Conservation (phyloP, 2,888 invertebrate species). For the Panopea generosa region DNA sequence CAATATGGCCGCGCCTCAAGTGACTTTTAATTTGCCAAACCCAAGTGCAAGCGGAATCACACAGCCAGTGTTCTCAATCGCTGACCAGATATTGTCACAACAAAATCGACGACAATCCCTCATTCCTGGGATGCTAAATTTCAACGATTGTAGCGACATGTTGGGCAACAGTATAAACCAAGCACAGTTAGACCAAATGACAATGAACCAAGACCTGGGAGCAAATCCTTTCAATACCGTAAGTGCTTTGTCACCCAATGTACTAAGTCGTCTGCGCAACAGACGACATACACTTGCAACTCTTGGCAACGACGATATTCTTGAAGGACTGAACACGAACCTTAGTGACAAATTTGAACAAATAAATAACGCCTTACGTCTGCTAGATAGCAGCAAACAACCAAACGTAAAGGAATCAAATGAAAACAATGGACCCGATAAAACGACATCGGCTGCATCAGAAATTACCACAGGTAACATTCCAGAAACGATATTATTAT, state of each 20-base stretch:
- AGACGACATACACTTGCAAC: constrained; percentile 56
- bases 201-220: not conserved
- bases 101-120: constrained; percentile 1
- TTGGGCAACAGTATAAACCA: no score
- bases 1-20: constrained; percentile 16
- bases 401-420: not conserved
- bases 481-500: no score
- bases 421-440: not conserved
- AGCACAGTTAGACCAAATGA: no score
- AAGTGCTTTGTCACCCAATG: not conserved
- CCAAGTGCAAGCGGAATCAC: no score
- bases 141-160: no score
- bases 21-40: constrained; percentile 35
- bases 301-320: constrained; percentile 9
- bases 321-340: not conserved
- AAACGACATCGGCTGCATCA: no score
- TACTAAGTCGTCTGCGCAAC: constrained; percentile 18
- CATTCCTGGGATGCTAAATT: not conserved
- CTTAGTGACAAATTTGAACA: constrained; percentile 37
- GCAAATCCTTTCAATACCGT: constrained; percentile 7
- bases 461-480: no score
- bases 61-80: not conserved
- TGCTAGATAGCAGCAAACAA: constrained; percentile 37
- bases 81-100: not conserved
- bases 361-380: constrained; percentile 34